Percentiles rank a stretch among this genome's conserved stretches.
phyloP scores from a whole-genome alignment of 1,140 invertebrate genomes.

The Plutomurus gul region DNA sequence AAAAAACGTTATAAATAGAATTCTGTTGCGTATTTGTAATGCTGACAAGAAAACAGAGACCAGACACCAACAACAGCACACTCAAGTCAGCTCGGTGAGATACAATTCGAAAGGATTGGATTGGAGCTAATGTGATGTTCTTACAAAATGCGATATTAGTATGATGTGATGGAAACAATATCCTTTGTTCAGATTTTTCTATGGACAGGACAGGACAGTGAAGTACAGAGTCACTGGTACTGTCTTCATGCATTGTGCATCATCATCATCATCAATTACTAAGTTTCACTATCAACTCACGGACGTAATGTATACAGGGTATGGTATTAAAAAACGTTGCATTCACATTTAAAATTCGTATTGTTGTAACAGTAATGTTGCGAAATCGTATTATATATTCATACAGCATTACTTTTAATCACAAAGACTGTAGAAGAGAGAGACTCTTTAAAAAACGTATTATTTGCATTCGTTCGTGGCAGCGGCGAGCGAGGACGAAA shows the following conservation, averaged over 20 bases:
- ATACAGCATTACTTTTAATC: background rate
- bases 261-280: constrained; percentile 20
- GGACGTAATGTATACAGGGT: background rate
- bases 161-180: background rate
- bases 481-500: background rate
- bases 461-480: too few species aligned
- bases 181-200: background rate
- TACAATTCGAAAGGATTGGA: background rate
- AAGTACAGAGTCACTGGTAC: background rate
- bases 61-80: background rate
- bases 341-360: background rate
- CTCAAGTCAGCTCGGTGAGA: background rate
- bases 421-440: too few species aligned
- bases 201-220: background rate
- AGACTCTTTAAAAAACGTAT: too few species aligned
- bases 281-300: background rate
- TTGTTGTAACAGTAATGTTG: background rate
- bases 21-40: background rate
- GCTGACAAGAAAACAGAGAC: too few species aligned
- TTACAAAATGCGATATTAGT: background rate
- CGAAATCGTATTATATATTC: background rate
- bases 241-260: constrained; percentile 13
- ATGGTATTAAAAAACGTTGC: background rate
- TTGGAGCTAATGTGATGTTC: too few species aligned
- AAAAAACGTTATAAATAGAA: constrained; percentile 22